Evolutionary conservation across 2,113 vertebrate species (phyloP).

Genomic region (Aphelocoma coerulescens): DNA sequence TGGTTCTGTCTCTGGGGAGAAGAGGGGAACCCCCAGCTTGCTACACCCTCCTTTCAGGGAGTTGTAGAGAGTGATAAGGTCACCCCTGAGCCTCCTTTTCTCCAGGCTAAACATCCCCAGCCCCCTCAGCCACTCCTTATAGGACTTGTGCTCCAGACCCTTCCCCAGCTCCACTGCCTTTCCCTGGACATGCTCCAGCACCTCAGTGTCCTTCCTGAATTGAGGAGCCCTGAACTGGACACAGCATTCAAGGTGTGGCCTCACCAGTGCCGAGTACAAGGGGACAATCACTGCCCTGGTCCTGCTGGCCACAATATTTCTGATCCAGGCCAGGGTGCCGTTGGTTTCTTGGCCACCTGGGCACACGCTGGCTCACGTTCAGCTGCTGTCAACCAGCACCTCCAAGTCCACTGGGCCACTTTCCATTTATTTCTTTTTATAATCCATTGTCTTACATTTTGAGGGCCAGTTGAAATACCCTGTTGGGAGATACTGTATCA

Average conservation of each 20-base stretch:
- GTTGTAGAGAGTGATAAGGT: not conserved
- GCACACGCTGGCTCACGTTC: not conserved
- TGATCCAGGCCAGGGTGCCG: not conserved
- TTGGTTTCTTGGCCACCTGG: not conserved
- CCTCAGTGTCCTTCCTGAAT: not conserved
- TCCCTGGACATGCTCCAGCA: accelerated
- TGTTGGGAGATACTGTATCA: not conserved
- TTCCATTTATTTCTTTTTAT: not conserved
- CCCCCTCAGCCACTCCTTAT: accelerated
- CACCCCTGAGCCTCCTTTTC: not conserved
- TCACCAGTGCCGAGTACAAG: accelerated
- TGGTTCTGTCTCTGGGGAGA: no score
- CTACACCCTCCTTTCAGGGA: not conserved
- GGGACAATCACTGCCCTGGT: accelerated
- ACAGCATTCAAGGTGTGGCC: accelerated
- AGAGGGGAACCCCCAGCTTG: no score
- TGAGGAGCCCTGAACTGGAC: accelerated
- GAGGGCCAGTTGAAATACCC: not conserved
- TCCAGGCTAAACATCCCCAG: not conserved
- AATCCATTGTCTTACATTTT: not conserved
- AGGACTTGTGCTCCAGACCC: not conserved
- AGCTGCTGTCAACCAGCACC: not conserved
- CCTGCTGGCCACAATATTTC: not conserved
- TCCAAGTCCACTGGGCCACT: not conserved
- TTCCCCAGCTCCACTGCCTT: accelerated